A percentile compares a stretch with the other conserved stretches of the same genome.
Evolutionary conservation across 2,113 vertebrate genomes (phyloP).

Genomic region (Galeopterus variegatus): DNA sequence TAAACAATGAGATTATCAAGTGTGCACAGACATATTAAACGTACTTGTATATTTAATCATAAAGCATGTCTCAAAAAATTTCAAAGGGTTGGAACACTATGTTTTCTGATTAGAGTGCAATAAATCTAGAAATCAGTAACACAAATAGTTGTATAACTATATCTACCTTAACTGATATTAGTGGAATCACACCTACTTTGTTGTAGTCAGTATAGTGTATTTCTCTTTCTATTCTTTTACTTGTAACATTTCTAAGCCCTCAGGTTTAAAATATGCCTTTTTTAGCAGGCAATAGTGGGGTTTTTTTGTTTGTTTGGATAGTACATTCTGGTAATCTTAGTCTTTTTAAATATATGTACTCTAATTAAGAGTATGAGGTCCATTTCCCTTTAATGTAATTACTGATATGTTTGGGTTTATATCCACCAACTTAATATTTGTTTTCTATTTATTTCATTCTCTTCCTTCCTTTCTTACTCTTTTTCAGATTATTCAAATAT

Average conservation of each 20-base stretch:
- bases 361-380: not conserved
- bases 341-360: not conserved
- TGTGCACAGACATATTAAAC: no score
- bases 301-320: not conserved
- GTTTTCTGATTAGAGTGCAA: not conserved
- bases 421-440: not conserved
- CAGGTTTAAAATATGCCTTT: not conserved
- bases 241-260: not conserved
- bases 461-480: not conserved
- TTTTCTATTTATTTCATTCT: not conserved
- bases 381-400: constrained; percentile 8
- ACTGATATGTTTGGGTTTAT: constrained; percentile 12
- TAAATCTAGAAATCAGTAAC: constrained; percentile 3
- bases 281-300: not conserved
- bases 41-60: no score
- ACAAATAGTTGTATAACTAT: not conserved
- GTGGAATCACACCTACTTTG: not conserved
- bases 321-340: not conserved
- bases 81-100: not conserved
- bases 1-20: no score
- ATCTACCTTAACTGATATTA: not conserved
- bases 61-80: not conserved
- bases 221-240: not conserved
- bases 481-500: not conserved
- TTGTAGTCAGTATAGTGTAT: not conserved